Evolutionary conservation across 2,797 vertebrate genomes (phyloP).

Genomic region (Melanogrammus aeglefinus): DNA sequence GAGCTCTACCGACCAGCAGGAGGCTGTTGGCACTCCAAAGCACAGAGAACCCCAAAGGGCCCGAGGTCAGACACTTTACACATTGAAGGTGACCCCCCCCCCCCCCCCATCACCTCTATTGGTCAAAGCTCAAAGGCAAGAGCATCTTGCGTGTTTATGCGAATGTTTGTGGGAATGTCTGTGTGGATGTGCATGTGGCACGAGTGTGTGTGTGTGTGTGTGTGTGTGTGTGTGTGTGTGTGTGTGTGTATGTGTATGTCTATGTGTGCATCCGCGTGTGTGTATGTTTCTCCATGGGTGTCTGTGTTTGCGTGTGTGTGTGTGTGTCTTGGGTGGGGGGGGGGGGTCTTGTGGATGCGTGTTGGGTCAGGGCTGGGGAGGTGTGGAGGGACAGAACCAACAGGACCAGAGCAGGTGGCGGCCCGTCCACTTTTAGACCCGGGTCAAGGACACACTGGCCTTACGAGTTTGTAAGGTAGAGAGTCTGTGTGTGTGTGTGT

Average conservation of each 20-base stretch:
- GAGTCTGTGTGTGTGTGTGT: not conserved
- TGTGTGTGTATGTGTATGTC: not conserved
- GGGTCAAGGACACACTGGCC: constrained; percentile 22
- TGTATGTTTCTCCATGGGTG: not conserved
- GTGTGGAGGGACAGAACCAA: constrained; percentile 36
- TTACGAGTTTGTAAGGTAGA: not conserved
- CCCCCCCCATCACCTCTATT: too few species aligned
- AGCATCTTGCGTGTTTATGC: not conserved
- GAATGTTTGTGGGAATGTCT: not conserved
- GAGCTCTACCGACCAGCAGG: too few species aligned
- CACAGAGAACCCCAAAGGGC: too few species aligned
- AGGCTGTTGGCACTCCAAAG: too few species aligned
- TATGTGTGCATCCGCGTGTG: constrained; percentile 2
- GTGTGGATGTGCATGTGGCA: not conserved
- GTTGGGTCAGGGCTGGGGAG: constrained; percentile 43
- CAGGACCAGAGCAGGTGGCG: constrained; percentile 69
- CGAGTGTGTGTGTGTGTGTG: constrained; percentile 5
- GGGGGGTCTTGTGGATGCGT: constrained; percentile 3
- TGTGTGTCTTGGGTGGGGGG: too few species aligned
- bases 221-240: not conserved
- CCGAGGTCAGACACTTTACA: too few species aligned
- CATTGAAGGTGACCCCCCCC: too few species aligned
- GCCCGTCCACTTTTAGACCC: constrained; percentile 42
- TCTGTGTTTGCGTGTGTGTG: constrained; percentile 2
- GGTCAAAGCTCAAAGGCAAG: too few species aligned